Percentiles rank a stretch among this genome's conserved stretches.
phyloP scores from a whole-genome alignment of 2,797 vertebrate species.

The Florisuga fusca region DNA sequence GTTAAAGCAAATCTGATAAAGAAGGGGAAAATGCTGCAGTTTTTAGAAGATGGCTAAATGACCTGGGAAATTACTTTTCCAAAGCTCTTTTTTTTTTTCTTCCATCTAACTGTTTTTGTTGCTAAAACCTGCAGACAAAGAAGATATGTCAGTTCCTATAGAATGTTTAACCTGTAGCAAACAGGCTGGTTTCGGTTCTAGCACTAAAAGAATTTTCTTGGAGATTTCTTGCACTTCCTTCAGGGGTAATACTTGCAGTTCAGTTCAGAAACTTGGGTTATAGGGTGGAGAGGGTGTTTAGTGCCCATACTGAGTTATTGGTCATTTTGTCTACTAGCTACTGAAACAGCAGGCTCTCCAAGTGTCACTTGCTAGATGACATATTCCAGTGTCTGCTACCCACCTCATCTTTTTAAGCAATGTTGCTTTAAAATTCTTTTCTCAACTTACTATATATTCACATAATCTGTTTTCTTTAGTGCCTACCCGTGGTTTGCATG shows the following conservation, averaged over 20 bases:
- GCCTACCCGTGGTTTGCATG: not conserved
- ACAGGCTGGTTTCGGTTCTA: not conserved
- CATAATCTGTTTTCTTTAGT: not conserved
- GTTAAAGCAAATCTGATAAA: not conserved
- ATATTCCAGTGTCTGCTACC: not conserved
- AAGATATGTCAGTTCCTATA: fast-evolving
- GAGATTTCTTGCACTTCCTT: not conserved
- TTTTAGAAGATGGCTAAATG: not conserved
- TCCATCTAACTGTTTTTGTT: not conserved
- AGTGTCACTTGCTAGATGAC: not conserved
- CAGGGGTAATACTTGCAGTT: not conserved
- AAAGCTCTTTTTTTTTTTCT: not conserved
- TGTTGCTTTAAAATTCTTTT: not conserved
- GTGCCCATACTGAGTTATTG: not conserved
- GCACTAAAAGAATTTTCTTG: not conserved
- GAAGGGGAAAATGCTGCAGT: not conserved
- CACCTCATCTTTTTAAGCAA: not conserved
- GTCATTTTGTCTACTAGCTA: fast-evolving
- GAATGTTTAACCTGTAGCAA: not conserved
- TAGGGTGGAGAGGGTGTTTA: not conserved
- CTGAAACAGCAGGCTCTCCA: not conserved
- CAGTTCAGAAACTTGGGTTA: not conserved
- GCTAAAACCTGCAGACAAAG: not conserved
- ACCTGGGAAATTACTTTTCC: not conserved
- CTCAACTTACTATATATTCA: not conserved